Evolutionary conservation across 2,888 invertebrate genomes (phyloP), one percentile per base, ranked within the genome.

Genomic region (Agriotes lineatus): DNA sequence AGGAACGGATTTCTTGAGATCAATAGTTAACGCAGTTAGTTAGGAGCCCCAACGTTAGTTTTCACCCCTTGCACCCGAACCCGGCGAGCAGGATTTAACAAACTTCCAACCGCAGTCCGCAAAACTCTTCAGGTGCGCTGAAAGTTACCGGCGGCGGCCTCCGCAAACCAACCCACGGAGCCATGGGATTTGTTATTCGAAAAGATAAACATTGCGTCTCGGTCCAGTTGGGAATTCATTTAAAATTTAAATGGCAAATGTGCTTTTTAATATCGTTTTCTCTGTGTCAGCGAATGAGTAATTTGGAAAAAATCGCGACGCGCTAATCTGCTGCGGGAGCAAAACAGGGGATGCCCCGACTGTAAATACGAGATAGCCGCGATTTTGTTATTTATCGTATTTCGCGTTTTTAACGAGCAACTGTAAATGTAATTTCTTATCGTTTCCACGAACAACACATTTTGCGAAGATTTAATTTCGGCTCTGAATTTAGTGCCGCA

Each of bases 91-190:
- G 61, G 37, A 50, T 61, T 54, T 62, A 62, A 44, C 54, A 54
- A 62, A 62, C 30, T 62, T 54, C 50, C 39, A 16, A 19, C 62
- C 54, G 33, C 62, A 54, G 52, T 62, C 58, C 56, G 39, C 60
- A 35, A 62, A 68, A 64, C 61, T 63, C 59, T 56, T 59, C 69
- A 57, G 64, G 58, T 69, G 61, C 42, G 59, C 48, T 25, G 50
- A 65, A 61, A 65, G 54, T 42, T 60, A 33, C 50, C 50, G 50
- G 35, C 30, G 18, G 35, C 30, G 18, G 48, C 42, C 35, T 42
- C 35, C 63, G 64, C 71, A 73, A 69, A 70, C 70, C 71, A 68
- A 56, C 50, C 30, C 58, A 22, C 58, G 45, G 37, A 63, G 76
- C 77, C 74, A 37, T 54, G 54, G 54, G 54, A 62, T 62, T 62